phyloP scores from a whole-genome alignment of 2,113 vertebrate genomes.

The Myiozetetes cayanensis region DNA sequence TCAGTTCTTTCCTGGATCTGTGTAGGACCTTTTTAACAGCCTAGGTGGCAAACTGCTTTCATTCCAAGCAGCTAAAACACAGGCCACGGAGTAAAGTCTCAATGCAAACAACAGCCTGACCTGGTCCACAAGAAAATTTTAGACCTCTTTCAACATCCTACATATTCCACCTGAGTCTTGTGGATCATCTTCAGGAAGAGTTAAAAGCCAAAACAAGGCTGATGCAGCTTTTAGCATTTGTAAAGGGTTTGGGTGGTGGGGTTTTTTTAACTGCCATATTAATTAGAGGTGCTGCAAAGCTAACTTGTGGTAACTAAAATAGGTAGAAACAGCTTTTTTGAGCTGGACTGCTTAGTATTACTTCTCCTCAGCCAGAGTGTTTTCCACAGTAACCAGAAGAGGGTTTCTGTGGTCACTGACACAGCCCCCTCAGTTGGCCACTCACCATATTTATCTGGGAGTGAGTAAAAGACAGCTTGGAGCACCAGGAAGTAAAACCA shows the following conservation, averaged over 20 bases:
- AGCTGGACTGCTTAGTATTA: neutral
- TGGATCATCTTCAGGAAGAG: neutral
- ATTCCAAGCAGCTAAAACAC: neutral
- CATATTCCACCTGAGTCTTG: neutral
- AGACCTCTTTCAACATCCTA: neutral
- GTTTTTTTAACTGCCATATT: neutral
- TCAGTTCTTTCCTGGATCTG: neutral
- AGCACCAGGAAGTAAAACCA: neutral
- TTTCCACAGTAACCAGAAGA: neutral
- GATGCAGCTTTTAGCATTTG: neutral
- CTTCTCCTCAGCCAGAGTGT: neutral
- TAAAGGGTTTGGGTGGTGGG: neutral
- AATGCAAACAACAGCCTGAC: neutral
- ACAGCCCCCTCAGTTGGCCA: neutral
- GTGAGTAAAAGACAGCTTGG: neutral
- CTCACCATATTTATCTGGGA: neutral
- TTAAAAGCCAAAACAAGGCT: conserved; percentile 1
- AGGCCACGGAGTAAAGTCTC: neutral
- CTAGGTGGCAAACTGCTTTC: neutral
- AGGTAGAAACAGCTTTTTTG: neutral
- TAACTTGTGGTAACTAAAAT: neutral
- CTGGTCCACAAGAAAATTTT: neutral
- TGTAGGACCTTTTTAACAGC: neutral
- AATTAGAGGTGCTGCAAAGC: conserved; percentile 27
- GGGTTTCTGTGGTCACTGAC: neutral